Conservation (phyloP, 2,888 invertebrate species). For the Scaptomyza flava region DNA sequence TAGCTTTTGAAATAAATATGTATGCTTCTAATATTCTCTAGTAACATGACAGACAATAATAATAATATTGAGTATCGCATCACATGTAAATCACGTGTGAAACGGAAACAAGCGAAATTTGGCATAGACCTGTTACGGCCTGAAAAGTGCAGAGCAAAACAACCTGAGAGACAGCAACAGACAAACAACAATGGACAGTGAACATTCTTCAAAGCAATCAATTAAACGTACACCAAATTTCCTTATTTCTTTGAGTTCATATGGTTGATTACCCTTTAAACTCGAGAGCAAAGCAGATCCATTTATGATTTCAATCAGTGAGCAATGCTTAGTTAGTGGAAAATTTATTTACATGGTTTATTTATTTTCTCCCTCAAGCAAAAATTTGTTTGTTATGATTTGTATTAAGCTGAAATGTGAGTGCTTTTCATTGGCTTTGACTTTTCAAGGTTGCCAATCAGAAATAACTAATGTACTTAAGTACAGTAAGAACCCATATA, state of each 20-base stretch:
- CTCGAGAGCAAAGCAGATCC: conserved; percentile 11
- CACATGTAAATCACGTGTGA: too few relatives aligned
- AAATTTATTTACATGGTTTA: conserved; percentile 22
- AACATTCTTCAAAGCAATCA: not conserved
- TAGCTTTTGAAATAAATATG: too few relatives aligned
- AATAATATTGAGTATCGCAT: too few relatives aligned
- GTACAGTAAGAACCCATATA: not conserved
- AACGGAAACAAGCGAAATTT: conserved; percentile 18
- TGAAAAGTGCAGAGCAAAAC: conserved; percentile 24
- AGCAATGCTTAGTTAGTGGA: conserved; percentile 32
- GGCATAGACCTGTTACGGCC: conserved; percentile 29
- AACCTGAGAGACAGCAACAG: not conserved
- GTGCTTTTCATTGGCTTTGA: conserved; percentile 7
- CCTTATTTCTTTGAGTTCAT: conserved; percentile 8
- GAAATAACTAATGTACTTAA: conserved; percentile 1
- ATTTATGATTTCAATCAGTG: conserved; percentile 40
- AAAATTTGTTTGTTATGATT: conserved; percentile 34
- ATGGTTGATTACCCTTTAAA: conserved; percentile 11
- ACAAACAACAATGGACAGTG: too few relatives aligned
- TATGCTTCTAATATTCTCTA: too few relatives aligned
- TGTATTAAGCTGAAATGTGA: conserved; percentile 10
- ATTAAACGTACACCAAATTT: conserved; percentile 18
- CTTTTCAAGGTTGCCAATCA: conserved; percentile 45
- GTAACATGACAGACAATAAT: too few relatives aligned
- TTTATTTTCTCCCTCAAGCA: conserved; percentile 22